phyloP scores from a whole-genome alignment of 2,113 vertebrate species.

The Trichomycterus rosablanca region DNA sequence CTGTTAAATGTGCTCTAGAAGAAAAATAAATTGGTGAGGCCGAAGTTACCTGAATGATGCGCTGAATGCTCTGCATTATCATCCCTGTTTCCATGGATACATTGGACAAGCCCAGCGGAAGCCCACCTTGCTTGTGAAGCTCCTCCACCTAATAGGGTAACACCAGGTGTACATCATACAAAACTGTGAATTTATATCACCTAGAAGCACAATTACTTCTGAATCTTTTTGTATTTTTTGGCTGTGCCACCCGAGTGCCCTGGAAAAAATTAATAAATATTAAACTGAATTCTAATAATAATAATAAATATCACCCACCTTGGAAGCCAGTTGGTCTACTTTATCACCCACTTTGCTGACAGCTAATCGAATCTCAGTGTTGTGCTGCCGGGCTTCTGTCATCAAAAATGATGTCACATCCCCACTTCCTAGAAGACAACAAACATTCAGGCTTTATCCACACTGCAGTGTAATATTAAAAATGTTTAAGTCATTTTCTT shows the following conservation, averaged over 20 bases:
- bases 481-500: too few species aligned
- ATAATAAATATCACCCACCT: conserved; percentile 63
- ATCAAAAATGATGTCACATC: conserved; percentile 91
- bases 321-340: conserved; percentile 84
- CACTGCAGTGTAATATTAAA: too few species aligned
- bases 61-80: conserved; percentile 91
- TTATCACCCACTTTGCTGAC: conserved; percentile 90
- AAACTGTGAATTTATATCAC: too few species aligned
- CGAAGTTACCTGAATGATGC: conserved; percentile 82
- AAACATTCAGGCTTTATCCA: neutral
- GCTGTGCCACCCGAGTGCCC: too few species aligned
- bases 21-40: neutral
- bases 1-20: neutral
- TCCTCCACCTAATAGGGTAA: conserved; percentile 76
- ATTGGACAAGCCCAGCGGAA: conserved; percentile 66
- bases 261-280: too few species aligned
- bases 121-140: conserved; percentile 73
- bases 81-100: conserved; percentile 91
- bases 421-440: conserved; percentile 61
- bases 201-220: too few species aligned
- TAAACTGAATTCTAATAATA: too few species aligned
- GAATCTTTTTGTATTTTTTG: too few species aligned
- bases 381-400: conserved; percentile 93
- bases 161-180: too few species aligned
- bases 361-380: conserved; percentile 87